Evolutionary conservation across 2,888 invertebrate species (phyloP).

Genomic region (Macrosoma leucophasiata): DNA sequence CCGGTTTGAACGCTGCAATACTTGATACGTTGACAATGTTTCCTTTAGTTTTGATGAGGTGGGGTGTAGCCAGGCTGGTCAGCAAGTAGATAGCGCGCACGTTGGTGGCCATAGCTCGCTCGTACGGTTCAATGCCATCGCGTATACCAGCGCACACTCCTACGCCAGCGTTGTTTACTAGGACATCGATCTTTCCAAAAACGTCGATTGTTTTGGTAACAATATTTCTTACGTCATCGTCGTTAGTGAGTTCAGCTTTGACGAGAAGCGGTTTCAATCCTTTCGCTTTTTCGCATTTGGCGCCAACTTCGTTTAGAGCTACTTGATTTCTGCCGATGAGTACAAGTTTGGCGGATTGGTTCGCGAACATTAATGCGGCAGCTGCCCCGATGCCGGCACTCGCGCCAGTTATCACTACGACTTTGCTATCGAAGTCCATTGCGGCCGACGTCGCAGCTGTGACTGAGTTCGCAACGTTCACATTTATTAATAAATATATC

Average conservation of each 20-base stretch:
- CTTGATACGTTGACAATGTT: constrained; percentile 95
- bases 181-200: constrained; percentile 82
- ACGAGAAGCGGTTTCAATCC: constrained; percentile 72
- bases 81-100: constrained; percentile 84
- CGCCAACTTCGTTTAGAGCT: constrained; percentile 78
- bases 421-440: constrained; percentile 78
- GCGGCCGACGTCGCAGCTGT: constrained; percentile 15
- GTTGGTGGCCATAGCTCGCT: constrained; percentile 89
- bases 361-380: constrained; percentile 79
- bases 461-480: constrained; percentile 10
- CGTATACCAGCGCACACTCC: constrained; percentile 85
- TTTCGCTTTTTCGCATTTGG: constrained; percentile 67
- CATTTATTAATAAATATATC: constrained; percentile 5
- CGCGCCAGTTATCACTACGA: constrained; percentile 79
- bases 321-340: constrained; percentile 82
- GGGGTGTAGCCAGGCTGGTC: constrained; percentile 87
- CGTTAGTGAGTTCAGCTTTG: constrained; percentile 79
- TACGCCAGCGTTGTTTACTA: constrained; percentile 91
- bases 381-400: constrained; percentile 85
- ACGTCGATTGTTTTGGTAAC: constrained; percentile 79
- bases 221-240: constrained; percentile 79
- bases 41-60: constrained; percentile 86
- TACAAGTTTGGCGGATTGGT: constrained; percentile 78
- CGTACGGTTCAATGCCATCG: constrained; percentile 87
- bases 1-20: constrained; percentile 83